Evolutionary conservation across 2,888 invertebrate species (phyloP), one percentile per base, ranked within the genome.

Genomic region (Pristionchus japonicus): DNA sequence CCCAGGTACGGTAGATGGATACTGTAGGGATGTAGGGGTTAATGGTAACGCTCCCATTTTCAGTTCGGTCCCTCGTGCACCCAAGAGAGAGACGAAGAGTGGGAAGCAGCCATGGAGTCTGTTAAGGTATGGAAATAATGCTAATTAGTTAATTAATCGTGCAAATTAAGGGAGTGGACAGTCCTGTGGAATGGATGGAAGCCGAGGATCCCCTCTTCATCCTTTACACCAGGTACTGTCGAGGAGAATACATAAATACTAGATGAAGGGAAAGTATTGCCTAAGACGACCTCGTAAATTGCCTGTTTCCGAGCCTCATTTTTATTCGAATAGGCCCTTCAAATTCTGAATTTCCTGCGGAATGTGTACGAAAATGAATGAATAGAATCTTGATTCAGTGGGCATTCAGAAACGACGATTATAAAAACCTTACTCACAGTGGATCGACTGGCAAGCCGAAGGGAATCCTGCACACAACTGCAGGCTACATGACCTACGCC

Each of bases 391-490:
- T n/a, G n/a, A n/a, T n/a, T n/a, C n/a, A n/a, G n/a, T n/a, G n/a
- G n/a, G n/a, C n/a, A n/a, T n/a, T n/a, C n/a, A n/a, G 13, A 70
- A 43, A 6, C 31, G 70, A 34, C 31, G 70, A 70, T 70, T 17
- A n/a, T 31, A 70, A 70, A 27, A 6, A 17, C 13, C 34, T 52
- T 31, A 34, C 64, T 90, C 91, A 57, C 93, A 96, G 96, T 93
- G 98, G 98, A 0, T 98, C 98, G 0, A 99, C 99, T 1, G 99
- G 99, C 37, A 98, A 98, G 95, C 99, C 99, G 0, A 99, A 99
- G 95, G 99, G 99, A 31, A 98, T 99, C 7, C 95, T 98, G 49
- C 99, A 99, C 95, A 97, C 98, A 0, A 94, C 97, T 0, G 98
- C 96, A 0, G 99, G 99, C 0, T 99, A 98, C 95, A 96, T 99